Evolutionary conservation across 35 echinoderm and acorn worm genomes (phyloP).

Genomic region (Acanthaster planci): DNA sequence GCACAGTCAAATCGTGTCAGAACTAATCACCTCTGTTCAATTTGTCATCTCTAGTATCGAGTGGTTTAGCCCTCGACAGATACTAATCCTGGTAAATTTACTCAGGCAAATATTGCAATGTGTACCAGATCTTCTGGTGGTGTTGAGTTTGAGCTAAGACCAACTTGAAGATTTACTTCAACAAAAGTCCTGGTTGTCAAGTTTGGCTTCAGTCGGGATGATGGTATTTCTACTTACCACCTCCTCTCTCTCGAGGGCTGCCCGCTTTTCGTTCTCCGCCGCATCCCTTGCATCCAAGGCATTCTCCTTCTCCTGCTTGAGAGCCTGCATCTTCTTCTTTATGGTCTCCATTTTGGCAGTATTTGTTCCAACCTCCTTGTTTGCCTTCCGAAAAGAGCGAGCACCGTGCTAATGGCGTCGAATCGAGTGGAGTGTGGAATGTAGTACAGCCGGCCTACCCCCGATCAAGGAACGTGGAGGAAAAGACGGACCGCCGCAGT

Average conservation of each 20-base stretch:
- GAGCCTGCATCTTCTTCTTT: conserved; percentile 80
- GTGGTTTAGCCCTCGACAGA: too few species aligned
- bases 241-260: conserved; percentile 60
- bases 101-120: too few species aligned
- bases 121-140: neutral
- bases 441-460: conserved; percentile 14
- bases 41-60: too few species aligned
- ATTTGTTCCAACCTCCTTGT: neutral
- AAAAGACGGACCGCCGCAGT: neutral
- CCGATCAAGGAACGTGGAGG: neutral
- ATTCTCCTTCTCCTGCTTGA: conserved; percentile 69
- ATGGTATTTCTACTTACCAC: conserved; percentile 36
- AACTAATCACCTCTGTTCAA: too few species aligned
- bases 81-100: too few species aligned
- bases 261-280: conserved; percentile 60
- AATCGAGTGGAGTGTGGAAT: conserved; percentile 12
- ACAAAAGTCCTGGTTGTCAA: too few species aligned
- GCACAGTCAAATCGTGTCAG: too few species aligned
- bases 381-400: conserved; percentile 22
- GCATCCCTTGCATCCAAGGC: conserved; percentile 67
- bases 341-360: conserved; percentile 71
- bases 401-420: neutral
- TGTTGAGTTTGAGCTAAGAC: neutral
- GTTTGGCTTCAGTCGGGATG: neutral
- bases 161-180: neutral